Evolutionary conservation across 1,140 invertebrate species (phyloP).

Genomic region (Geopemphigus sp.): DNA sequence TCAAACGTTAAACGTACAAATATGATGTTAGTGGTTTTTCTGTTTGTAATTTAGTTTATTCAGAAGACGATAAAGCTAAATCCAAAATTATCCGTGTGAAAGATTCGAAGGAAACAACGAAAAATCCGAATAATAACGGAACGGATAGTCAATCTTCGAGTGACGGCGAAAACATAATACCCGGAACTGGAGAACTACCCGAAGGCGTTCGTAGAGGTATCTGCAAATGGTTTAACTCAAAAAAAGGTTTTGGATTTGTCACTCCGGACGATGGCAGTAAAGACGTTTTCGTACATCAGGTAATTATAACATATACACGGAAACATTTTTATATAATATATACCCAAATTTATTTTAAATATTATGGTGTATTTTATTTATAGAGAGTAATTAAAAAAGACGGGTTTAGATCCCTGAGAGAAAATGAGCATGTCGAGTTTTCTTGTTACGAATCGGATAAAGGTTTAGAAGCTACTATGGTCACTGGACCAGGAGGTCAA

Average conservation of each 20-base stretch:
- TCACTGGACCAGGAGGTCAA: constrained; percentile 70
- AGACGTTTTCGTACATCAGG: constrained; percentile 91
- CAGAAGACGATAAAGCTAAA: not conserved
- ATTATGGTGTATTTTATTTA: constrained; percentile 48
- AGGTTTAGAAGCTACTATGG: constrained; percentile 78
- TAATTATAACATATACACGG: constrained; percentile 55
- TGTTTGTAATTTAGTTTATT: constrained; percentile 6
- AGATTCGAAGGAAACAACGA: not conserved
- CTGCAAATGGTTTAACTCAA: constrained; percentile 93
- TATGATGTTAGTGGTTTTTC: not conserved
- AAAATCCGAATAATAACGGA: constrained; percentile 32
- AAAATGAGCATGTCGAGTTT: constrained; percentile 83
- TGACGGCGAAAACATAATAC: constrained; percentile 50
- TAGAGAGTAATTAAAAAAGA: constrained; percentile 86
- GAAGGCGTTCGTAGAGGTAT: constrained; percentile 63
- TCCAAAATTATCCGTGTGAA: not conserved
- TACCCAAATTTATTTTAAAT: not conserved
- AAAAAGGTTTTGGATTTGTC: constrained; percentile 89
- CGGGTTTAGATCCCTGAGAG: constrained; percentile 81
- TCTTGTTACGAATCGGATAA: constrained; percentile 79
- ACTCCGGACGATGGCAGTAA: constrained; percentile 81
- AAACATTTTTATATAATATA: not conserved
- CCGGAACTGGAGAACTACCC: constrained; percentile 51
- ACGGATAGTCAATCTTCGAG: constrained; percentile 44
- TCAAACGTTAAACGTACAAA: too few species aligned